These are phyloP conservation scores for Tridacna crocea DNA, from an alignment of 2,888 invertebrate species.

Conservation along the genomic window DNA sequence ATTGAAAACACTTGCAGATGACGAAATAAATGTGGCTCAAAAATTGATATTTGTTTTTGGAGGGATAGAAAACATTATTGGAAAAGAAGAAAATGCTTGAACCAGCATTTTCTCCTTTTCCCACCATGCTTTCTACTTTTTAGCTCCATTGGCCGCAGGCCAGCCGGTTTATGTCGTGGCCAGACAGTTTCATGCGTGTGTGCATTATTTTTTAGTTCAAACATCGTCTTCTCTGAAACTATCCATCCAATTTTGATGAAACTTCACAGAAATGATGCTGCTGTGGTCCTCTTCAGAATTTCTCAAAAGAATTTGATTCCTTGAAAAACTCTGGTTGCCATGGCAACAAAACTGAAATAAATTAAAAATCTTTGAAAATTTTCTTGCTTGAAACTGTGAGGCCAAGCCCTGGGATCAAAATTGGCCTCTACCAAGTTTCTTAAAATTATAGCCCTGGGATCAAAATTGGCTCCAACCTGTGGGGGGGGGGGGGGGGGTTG, in stretches of 20 bases:
- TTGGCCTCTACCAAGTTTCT: background rate
- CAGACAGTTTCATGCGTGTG: no score
- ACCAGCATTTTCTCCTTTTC: no score
- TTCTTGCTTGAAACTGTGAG: background rate
- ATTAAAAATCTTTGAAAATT: background rate
- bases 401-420: background rate
- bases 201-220: background rate
- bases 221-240: background rate
- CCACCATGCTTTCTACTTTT: no score
- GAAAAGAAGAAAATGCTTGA: no score
- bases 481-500: no score
- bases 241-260: background rate
- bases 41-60: no score
- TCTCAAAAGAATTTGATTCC: background rate
- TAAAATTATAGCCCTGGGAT: background rate
- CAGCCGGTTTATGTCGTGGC: no score
- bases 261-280: background rate
- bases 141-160: no score
- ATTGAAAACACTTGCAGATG: no score
- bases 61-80: no score
- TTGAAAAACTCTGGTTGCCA: background rate
- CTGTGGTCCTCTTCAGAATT: constrained; percentile 1
- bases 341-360: background rate
- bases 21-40: no score
- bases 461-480: no score